Evolutionary conservation across 2,113 vertebrate species (phyloP).

Genomic region (Eleginops maclovinus): DNA sequence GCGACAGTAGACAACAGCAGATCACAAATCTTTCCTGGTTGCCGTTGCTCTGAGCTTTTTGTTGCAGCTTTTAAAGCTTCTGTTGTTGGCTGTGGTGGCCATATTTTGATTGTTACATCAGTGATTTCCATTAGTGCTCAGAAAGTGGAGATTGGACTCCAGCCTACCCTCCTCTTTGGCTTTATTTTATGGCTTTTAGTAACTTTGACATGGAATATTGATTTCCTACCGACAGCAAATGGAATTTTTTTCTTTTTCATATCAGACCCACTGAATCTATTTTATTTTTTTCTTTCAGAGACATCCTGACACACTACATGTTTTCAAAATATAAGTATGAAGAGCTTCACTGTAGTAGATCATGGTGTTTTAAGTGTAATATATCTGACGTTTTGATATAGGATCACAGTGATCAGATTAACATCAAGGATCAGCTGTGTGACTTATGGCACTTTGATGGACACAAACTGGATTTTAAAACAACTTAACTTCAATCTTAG

Average conservation of each 20-base stretch:
- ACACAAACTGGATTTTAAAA: too few species aligned
- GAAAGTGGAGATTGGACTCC: neutral
- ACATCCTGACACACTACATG: too few species aligned
- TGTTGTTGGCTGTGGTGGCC: neutral
- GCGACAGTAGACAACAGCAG: too few species aligned
- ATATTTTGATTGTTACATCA: neutral
- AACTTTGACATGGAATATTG: neutral
- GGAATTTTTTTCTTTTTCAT: neutral
- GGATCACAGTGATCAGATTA: neutral
- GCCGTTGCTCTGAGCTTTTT: neutral
- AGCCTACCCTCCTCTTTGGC: neutral
- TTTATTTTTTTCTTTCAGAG: too few species aligned
- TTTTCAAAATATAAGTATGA: too few species aligned
- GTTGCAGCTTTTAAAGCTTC: neutral
- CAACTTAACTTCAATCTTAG: too few species aligned
- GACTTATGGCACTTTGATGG: neutral
- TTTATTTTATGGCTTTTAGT: constrained; percentile 25
- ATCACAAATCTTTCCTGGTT: neutral
- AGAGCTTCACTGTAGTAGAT: neutral
- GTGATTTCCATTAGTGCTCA: constrained; percentile 1
- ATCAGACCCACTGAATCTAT: neutral
- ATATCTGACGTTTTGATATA: neutral
- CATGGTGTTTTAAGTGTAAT: neutral
- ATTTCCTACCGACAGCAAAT: too few species aligned
- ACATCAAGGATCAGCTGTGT: constrained; percentile 15